Conservation (phyloP, 2,888 invertebrate genomes). For the Hipparchia sbordonii region DNA sequence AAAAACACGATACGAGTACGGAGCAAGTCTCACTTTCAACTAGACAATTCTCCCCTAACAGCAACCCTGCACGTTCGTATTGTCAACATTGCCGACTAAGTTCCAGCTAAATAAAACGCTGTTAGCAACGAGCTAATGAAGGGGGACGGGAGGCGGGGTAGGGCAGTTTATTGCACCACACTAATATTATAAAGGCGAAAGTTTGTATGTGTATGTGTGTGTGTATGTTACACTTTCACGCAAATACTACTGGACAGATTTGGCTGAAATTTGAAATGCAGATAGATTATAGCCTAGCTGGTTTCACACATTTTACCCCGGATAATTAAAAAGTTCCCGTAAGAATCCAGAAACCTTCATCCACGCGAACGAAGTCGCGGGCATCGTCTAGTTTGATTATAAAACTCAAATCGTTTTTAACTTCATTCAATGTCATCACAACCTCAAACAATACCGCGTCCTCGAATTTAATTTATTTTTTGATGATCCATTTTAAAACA, state of each 20-base stretch:
- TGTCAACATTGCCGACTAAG: background rate
- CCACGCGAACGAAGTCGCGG: too few species aligned
- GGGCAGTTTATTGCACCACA: background rate
- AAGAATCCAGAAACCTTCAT: too few species aligned
- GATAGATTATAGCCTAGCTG: too few species aligned
- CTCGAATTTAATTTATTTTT: background rate
- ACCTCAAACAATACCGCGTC: background rate
- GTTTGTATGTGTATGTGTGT: too few species aligned
- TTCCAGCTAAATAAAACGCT: background rate
- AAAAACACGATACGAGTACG: background rate
- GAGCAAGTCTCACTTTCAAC: background rate
- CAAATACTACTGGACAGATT: too few species aligned
- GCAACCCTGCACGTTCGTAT: background rate
- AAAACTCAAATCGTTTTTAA: too few species aligned
- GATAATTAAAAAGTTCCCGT: too few species aligned
- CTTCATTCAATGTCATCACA: background rate
- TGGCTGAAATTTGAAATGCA: too few species aligned
- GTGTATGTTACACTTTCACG: too few species aligned
- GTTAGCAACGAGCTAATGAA: conserved; percentile 9
- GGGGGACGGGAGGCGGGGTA: background rate
- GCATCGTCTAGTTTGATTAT: too few species aligned
- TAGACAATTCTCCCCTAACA: background rate
- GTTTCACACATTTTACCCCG: too few species aligned
- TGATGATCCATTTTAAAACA: background rate
- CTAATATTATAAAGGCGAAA: too few species aligned